Conservation (phyloP, 2,113 vertebrate species). For the Protobothrops mucrosquamatus region DNA sequence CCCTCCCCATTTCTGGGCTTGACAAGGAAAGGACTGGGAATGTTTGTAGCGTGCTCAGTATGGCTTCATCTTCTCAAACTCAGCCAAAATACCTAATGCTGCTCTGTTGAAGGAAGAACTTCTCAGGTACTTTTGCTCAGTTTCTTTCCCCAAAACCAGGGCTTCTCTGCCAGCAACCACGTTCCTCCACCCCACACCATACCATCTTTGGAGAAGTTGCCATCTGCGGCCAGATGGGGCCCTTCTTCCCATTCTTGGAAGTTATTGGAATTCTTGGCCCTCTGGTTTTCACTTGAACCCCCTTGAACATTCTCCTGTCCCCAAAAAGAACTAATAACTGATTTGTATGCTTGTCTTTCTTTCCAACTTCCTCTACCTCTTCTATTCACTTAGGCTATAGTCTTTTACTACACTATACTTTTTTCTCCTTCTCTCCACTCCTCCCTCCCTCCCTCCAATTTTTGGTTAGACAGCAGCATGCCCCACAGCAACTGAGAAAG, state of each 20-base stretch:
- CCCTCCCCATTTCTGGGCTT: neutral
- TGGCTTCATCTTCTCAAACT: neutral
- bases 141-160: neutral
- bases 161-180: neutral
- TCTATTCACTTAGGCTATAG: too few relatives aligned
- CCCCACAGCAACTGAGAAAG: neutral
- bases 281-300: neutral
- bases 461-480: neutral
- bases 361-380: too few relatives aligned
- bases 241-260: neutral
- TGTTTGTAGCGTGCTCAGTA: neutral
- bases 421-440: too few relatives aligned
- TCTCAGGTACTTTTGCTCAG: neutral
- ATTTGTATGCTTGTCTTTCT: too few relatives aligned
- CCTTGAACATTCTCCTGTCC: too few relatives aligned
- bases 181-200: neutral
- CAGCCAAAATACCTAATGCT: neutral
- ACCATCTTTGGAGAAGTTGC: neutral
- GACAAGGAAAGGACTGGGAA: neutral
- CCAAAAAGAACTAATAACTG: too few relatives aligned
- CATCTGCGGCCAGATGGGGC: neutral
- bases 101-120: neutral
- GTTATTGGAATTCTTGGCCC: neutral
- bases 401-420: too few relatives aligned
- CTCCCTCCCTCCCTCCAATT: neutral